Base-by-base conservation (phyloP, 2,888 invertebrate species). In the Serripes groenlandicus region DNA sequence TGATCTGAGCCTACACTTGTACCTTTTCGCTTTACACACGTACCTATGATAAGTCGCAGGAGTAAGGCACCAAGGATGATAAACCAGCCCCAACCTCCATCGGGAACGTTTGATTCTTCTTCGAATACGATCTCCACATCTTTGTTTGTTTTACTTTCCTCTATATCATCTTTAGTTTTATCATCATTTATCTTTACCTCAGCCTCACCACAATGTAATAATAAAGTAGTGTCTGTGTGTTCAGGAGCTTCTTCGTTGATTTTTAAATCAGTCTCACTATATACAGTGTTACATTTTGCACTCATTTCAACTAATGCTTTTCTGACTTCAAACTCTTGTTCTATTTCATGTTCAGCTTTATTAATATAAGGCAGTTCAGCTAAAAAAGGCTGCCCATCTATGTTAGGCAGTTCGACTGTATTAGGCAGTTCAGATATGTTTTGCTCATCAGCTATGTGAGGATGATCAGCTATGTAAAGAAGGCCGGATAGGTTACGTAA, bases 21-120 rank as follows among this genome's bases (percentile, higher is more conserved):
- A 15, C 49, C 2, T 49, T 49, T 49, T 49, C 7, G 21, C 49
- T 56, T 1, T 1, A 56, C 23, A 32, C 32, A 54, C 71, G 56
- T 79, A 85, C 85, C 84, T 54, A 78, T 66, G 4, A 81, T 77
- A 7, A 77, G 72, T 9, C 85, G 81, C 15, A 87, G 56, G 35
- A 85, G 28, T 3, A 87, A 34, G 34, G 77, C 75, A 21, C 87
- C 85, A 0, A 85, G n/a, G 7, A 87, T 76, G 28, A 91, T 85
- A 23, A 87, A 88, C 93, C 93, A 93, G 1, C 91, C 93, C 89
- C 91, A 93, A 0, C 92, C 92, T 0, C 91, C 91, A 73, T 92
- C 92, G n/a, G 86, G 86, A 0, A 81, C 83, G 23, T 58, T 34
- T 21, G 35, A 52, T 21, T 52, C 64, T 28, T 75, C 76, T 26